Evolutionary conservation across 1,140 invertebrate species (phyloP), one percentile per base, ranked within the genome.

Genomic region (Sminthurinus signatus): DNA sequence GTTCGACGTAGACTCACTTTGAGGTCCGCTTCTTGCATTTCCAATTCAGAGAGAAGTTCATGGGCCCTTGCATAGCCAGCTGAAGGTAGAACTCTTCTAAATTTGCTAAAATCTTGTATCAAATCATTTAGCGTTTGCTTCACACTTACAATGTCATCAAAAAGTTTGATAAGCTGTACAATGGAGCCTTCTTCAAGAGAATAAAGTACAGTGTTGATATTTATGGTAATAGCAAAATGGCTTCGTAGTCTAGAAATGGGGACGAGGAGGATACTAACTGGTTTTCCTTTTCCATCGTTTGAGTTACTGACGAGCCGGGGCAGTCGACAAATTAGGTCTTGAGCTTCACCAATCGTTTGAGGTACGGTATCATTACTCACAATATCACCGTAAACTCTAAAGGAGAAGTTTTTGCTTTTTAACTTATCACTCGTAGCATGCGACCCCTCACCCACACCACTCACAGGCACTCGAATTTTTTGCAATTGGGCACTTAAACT

Each of bases 111-210:
- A 23, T 67, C 65, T 14, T 48, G 1, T 3, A 61, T 5, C 17
- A 67, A 62, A 27, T 67, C 65, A 36, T 57, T 51, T 27, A 67
- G 4, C 27, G 39, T 10, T 52, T 67, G 65, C n/a, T 46, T 32
- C 25, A 21, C 27, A 19, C 5, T 2, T 1, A 2, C 2, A 19
- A 57, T 29, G 15, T 60, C 27, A 36, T 65, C 64, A 28, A 60
- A 65, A 2, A 56, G 1, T 23, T 60, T 25, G n/a, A 60, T 58
- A 23, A 65, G n/a, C 5, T 23, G 10, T 1, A 61, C 0, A 17
- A 60, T 8, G 25, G 2, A 27, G 10, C 15, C 28, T 36, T 65
- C 58, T 46, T 46, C 21, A 10, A 65, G 21, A 21, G 23, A 10
- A 15, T 46, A 31, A 25, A 60, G n/a, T 1, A 65, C 21, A 1